Conservation (phyloP, 1,140 invertebrate species). For the Drosophila virilis region DNA sequence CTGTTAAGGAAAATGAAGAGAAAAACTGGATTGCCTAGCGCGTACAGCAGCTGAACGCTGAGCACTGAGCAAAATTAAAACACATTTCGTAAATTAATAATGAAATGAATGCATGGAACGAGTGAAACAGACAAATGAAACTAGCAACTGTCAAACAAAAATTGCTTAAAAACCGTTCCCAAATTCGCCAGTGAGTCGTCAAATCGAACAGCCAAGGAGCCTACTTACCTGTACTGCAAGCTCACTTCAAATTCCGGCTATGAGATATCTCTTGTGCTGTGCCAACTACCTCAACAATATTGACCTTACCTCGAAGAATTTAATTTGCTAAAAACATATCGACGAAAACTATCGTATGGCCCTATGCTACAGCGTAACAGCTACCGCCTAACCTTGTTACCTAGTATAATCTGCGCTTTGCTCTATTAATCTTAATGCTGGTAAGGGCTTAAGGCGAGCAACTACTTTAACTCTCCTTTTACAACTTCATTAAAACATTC, state of each 20-base stretch:
- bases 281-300: too few species aligned
- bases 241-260: too few species aligned
- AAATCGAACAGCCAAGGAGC: background rate
- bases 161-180: background rate
- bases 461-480: background rate
- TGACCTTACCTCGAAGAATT: too few species aligned
- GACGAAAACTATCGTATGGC: too few species aligned
- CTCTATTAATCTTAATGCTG: too few species aligned
- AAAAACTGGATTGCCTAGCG: constrained; percentile 18
- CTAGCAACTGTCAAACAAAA: constrained; percentile 7
- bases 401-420: too few species aligned
- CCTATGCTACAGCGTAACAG: too few species aligned
- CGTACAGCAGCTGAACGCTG: constrained; percentile 6
- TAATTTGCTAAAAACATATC: too few species aligned
- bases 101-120: constrained; percentile 52
- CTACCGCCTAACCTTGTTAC: too few species aligned
- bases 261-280: too few species aligned
- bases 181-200: background rate
- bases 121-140: background rate
- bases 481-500: background rate
- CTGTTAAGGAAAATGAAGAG: constrained; percentile 20
- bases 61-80: constrained; percentile 33
- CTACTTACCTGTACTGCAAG: background rate
- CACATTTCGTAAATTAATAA: constrained; percentile 62
- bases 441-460: background rate